Percentiles rank a stretch among this genome's conserved stretches.
These are phyloP conservation scores for Deilephila elpenor DNA, from an alignment of 2,888 invertebrate species.

Conservation along the genomic window DNA sequence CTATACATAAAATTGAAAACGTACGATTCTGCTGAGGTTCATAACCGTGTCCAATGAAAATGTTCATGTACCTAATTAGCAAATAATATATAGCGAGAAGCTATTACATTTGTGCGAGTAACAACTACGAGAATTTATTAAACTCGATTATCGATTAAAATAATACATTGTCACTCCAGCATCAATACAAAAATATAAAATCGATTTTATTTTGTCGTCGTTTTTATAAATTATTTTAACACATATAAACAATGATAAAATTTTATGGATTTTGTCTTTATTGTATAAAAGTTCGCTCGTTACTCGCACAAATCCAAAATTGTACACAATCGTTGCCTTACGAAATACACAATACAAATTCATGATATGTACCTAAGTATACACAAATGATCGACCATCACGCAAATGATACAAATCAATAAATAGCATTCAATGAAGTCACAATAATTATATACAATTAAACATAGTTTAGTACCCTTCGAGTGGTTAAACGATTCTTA, in stretches of 20 bases:
- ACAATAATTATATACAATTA: constrained; percentile 78
- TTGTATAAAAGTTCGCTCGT: constrained; percentile 37
- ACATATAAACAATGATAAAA: too few species aligned
- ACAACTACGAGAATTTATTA: constrained; percentile 17
- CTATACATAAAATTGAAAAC: constrained; percentile 51
- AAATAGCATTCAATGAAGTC: constrained; percentile 79
- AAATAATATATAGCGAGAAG: constrained; percentile 48
- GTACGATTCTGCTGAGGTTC: constrained; percentile 62
- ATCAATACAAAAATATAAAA: background rate
- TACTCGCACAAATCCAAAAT: constrained; percentile 44
- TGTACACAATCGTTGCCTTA: constrained; percentile 62
- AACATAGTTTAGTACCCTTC: constrained; percentile 83
- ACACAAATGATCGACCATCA: constrained; percentile 76
- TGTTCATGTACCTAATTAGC: constrained; percentile 50
- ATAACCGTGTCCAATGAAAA: constrained; percentile 70
- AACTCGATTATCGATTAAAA: background rate
- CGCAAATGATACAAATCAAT: constrained; percentile 79
- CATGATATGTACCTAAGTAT: constrained; percentile 83
- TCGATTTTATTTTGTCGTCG: background rate
- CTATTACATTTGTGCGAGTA: constrained; percentile 37
- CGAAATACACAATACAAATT: constrained; percentile 71
- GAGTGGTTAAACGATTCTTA: constrained; percentile 76
- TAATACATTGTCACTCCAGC: background rate
- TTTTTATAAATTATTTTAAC: background rate
- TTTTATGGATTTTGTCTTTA: too few species aligned